phyloP scores from a whole-genome alignment of 2,113 vertebrate species.

The Eptesicus fuscus region DNA sequence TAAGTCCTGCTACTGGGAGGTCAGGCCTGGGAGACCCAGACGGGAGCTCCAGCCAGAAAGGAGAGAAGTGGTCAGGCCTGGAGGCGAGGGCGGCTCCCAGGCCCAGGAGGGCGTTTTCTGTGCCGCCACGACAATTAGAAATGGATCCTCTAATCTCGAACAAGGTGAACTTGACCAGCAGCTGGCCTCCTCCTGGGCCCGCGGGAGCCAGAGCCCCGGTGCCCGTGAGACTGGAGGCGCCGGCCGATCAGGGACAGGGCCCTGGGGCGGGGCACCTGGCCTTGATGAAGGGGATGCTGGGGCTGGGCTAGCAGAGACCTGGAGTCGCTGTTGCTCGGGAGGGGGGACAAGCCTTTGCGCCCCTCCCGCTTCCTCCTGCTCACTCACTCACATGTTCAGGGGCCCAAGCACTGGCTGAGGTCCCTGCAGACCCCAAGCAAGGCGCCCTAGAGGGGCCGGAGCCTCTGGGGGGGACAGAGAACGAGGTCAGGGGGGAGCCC shows the following conservation, averaged over 20 bases:
- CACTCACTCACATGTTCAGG: rapidly evolving
- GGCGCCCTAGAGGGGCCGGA: rapidly evolving
- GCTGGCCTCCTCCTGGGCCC: slow-evolving; percentile 42
- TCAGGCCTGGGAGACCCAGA: background rate
- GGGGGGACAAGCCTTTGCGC: no score
- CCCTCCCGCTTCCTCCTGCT: background rate
- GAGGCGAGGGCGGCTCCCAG: slow-evolving; percentile 14
- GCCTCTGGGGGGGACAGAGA: background rate
- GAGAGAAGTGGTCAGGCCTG: background rate
- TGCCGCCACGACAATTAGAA: slow-evolving; percentile 57
- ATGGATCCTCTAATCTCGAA: slow-evolving; percentile 50
- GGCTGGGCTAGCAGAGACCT: background rate
- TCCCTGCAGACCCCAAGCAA: no score
- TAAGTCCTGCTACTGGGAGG: background rate
- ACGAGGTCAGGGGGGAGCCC: background rate
- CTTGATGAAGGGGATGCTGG: rapidly evolving
- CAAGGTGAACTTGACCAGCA: slow-evolving; percentile 65
- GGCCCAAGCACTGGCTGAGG: rapidly evolving
- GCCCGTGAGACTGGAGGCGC: slow-evolving; percentile 25
- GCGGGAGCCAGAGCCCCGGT: slow-evolving; percentile 48
- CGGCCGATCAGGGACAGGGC: slow-evolving; percentile 66
- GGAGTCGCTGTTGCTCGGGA: rapidly evolving
- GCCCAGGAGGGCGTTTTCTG: slow-evolving; percentile 23
- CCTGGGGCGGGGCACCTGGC: background rate
- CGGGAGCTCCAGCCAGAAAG: background rate